Conservation (phyloP, 2,113 vertebrate species). For the Corydoras maculifer region DNA sequence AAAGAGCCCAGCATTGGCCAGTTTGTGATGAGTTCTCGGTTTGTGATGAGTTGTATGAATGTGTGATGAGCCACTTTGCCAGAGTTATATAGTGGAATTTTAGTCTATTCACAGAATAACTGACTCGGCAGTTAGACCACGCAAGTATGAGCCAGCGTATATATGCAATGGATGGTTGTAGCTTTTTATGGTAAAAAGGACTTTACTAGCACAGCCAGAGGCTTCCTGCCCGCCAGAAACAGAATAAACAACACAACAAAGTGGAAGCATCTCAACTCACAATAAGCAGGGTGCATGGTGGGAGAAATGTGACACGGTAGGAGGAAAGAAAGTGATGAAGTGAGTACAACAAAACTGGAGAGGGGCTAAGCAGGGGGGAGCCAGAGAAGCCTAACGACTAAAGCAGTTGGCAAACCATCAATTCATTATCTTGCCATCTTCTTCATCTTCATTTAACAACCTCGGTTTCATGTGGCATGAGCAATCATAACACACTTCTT, state of each 20-base stretch:
- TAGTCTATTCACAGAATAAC: slow-evolving; percentile 53
- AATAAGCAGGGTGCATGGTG: background rate
- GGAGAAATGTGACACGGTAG: background rate
- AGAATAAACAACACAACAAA: background rate
- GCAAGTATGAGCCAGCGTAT: background rate
- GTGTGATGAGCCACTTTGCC: slow-evolving; percentile 17
- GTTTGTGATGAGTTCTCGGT: slow-evolving; percentile 31
- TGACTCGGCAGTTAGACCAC: slow-evolving; percentile 56
- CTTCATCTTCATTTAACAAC: slow-evolving; percentile 51
- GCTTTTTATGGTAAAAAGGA: slow-evolving; percentile 51
- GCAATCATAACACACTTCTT: slow-evolving; percentile 12
- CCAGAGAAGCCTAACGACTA: slow-evolving; percentile 48
- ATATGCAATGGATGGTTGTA: slow-evolving; percentile 5
- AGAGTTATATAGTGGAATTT: slow-evolving; percentile 52
- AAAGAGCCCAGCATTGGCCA: slow-evolving; percentile 67
- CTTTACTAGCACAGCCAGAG: slow-evolving; percentile 62
- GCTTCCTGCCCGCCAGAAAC: slow-evolving; percentile 35
- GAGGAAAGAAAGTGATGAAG: slow-evolving; percentile 19
- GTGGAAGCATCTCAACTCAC: slow-evolving; percentile 23
- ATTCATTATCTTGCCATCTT: slow-evolving; percentile 51
- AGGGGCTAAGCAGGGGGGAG: background rate
- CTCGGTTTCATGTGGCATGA: slow-evolving; percentile 30
- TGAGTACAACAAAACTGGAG: background rate
- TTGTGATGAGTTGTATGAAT: slow-evolving; percentile 44
- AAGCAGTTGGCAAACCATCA: slow-evolving; percentile 39